A percentile compares a stretch with the other conserved stretches of the same genome.
phyloP scores from a whole-genome alignment of 2,113 vertebrate genomes.

The Oenanthe melanoleuca region DNA sequence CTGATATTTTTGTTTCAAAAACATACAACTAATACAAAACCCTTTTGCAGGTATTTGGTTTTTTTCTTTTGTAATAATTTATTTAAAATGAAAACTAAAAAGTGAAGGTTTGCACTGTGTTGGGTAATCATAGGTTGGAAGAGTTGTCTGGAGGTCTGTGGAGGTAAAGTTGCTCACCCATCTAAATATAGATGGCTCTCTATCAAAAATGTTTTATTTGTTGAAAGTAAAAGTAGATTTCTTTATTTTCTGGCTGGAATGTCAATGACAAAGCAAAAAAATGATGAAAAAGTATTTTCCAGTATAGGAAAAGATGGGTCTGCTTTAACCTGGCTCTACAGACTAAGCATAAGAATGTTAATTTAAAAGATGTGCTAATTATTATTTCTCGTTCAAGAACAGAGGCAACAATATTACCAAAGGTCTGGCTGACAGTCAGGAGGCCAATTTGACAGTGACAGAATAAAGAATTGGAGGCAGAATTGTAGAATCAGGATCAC shows the following conservation, averaged over 20 bases:
- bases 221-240: background rate
- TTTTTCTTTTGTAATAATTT: background rate
- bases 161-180: background rate
- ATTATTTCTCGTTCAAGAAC: background rate
- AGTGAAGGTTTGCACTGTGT: background rate
- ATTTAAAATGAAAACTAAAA: background rate
- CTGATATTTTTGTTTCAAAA: background rate
- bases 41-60: background rate
- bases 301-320: background rate
- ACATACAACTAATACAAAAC: background rate
- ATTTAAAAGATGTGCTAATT: background rate
- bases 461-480: background rate
- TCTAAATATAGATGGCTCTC: background rate
- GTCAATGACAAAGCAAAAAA: background rate
- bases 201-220: background rate
- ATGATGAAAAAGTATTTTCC: background rate
- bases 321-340: background rate
- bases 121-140: background rate
- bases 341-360: background rate
- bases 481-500: background rate
- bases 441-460: background rate
- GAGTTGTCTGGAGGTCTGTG: background rate
- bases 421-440: background rate
- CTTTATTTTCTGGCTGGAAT: background rate
- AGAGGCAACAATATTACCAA: background rate